Percentiles rank a stretch among this genome's conserved stretches.
Evolutionary conservation across 1,140 invertebrate genomes (phyloP).

Genomic region (Drosophila simulans): DNA sequence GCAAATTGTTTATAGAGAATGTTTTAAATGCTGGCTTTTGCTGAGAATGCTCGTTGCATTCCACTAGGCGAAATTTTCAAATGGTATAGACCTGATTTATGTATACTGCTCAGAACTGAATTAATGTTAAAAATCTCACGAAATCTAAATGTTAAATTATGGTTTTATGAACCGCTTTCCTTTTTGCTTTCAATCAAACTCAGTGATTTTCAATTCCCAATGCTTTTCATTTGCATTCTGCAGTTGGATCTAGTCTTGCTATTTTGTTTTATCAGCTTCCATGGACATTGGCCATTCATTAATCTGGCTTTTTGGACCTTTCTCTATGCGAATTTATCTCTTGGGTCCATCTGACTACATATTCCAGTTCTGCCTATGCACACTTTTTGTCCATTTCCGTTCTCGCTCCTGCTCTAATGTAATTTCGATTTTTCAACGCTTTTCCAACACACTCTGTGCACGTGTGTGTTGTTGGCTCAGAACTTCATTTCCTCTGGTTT

Average conservation of each 20-base stretch:
- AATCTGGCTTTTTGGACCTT: constrained; percentile 5
- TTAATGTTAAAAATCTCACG: too few species aligned
- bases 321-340: constrained; percentile 16
- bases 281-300: constrained; percentile 16
- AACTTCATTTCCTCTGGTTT: constrained; percentile 63
- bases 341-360: background rate
- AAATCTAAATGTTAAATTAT: too few species aligned
- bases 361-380: constrained; percentile 9
- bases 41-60: constrained; percentile 1
- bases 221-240: constrained; percentile 14
- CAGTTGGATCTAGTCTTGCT: background rate
- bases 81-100: background rate
- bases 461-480: constrained; percentile 32
- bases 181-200: background rate
- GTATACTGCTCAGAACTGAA: too few species aligned
- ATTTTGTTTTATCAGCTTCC: constrained; percentile 1
- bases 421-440: constrained; percentile 66
- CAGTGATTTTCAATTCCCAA: constrained; percentile 25
- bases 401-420: constrained; percentile 54
- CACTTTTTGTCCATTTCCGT: constrained; percentile 59
- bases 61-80: background rate
- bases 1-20: constrained; percentile 36
- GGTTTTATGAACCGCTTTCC: too few species aligned
- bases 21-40: constrained; percentile 22
- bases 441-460: background rate